Evolutionary conservation across 2,797 vertebrate genomes (phyloP).

Genomic region (Scolopax bukidnonensis): DNA sequence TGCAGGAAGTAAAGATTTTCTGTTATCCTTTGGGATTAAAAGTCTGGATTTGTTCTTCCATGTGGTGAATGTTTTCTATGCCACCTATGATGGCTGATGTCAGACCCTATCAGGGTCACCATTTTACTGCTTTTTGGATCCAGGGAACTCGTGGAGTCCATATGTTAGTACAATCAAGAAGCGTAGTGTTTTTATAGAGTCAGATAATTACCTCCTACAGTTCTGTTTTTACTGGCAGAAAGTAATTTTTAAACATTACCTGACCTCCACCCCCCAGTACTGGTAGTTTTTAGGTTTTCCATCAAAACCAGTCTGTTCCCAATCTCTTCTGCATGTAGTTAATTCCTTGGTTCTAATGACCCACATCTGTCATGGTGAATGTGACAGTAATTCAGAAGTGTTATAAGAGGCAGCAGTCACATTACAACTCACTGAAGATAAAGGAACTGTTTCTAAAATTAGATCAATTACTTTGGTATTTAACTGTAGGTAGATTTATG

Average conservation of each 20-base stretch:
- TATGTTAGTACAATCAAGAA: slow-evolving; percentile 54
- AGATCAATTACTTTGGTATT: background rate
- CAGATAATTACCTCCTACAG: slow-evolving; percentile 47
- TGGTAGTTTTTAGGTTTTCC: slow-evolving; percentile 31
- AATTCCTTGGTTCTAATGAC: slow-evolving; percentile 27
- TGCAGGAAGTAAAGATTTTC: slow-evolving; percentile 19
- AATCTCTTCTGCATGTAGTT: slow-evolving; percentile 1
- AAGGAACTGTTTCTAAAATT: slow-evolving; percentile 38
- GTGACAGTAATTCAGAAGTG: slow-evolving; percentile 33
- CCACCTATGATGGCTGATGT: slow-evolving; percentile 51
- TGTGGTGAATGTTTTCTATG: slow-evolving; percentile 38
- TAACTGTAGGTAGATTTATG: background rate
- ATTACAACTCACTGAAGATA: slow-evolving; percentile 19
- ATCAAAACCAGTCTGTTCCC: slow-evolving; percentile 25
- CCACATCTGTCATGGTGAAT: slow-evolving; percentile 39
- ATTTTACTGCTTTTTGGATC: slow-evolving; percentile 19
- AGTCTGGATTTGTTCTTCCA: slow-evolving; percentile 35
- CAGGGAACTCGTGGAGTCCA: background rate
- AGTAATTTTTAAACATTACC: slow-evolving; percentile 35
- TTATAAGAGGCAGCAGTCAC: slow-evolving; percentile 8
- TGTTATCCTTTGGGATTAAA: background rate
- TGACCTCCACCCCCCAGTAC: background rate
- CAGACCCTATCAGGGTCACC: slow-evolving; percentile 27
- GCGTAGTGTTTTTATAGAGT: slow-evolving; percentile 28
- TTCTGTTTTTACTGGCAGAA: slow-evolving; percentile 52